Evolutionary conservation across 1,140 invertebrate genomes (phyloP).

Genomic region (Nautilus pompilius): DNA sequence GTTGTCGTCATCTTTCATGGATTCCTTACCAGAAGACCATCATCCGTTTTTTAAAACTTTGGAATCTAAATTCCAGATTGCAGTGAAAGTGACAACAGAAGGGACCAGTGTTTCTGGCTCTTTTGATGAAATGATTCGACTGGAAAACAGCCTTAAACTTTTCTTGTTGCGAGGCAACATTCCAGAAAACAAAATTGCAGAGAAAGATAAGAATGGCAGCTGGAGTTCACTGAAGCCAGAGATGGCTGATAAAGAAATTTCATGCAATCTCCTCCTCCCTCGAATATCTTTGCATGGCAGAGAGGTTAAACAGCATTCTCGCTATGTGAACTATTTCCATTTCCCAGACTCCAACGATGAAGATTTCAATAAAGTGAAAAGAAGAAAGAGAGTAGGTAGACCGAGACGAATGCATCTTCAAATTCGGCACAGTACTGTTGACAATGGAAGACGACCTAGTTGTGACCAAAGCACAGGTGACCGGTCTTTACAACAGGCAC

Average conservation of each 20-base stretch:
- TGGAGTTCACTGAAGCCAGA: not conserved
- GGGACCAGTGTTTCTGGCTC: not conserved
- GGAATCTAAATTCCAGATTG: not conserved
- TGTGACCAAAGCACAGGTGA: too few relatives aligned
- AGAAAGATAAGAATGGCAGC: too few relatives aligned
- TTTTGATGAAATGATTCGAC: not conserved
- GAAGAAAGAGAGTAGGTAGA: too few relatives aligned
- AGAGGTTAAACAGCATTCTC: not conserved
- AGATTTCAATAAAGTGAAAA: too few relatives aligned
- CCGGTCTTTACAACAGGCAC: too few relatives aligned
- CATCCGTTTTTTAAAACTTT: not conserved
- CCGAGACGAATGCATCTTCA: too few relatives aligned
- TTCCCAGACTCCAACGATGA: too few relatives aligned
- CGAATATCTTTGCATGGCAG: not conserved
- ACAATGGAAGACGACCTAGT: too few relatives aligned
- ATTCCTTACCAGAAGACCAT: not conserved
- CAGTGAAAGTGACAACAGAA: constrained; percentile 1
- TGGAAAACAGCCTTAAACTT: not conserved
- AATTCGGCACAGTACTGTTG: too few relatives aligned
- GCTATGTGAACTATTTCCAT: not conserved
- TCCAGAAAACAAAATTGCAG: not conserved
- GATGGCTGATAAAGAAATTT: not conserved
- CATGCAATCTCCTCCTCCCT: not conserved
- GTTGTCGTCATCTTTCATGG: not conserved
- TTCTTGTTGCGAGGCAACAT: not conserved